phyloP scores from a whole-genome alignment of 2,888 invertebrate species.

The Tachina fera region DNA sequence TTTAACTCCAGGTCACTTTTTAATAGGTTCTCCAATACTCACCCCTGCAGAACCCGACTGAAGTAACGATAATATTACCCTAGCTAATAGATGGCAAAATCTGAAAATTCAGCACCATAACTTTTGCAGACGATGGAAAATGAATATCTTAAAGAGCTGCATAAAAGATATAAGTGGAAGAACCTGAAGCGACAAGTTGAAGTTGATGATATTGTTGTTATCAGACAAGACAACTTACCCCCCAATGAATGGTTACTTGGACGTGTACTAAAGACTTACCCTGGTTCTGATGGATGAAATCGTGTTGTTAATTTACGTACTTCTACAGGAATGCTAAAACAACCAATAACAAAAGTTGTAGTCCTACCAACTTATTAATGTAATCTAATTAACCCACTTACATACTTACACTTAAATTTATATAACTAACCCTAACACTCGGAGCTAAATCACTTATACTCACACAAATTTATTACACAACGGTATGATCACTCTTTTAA shows the following conservation, averaged over 20 bases:
- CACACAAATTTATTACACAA: too few species aligned
- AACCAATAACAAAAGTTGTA: conserved; percentile 20
- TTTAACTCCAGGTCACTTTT: conserved; percentile 27
- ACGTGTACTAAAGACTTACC: conserved; percentile 10
- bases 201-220: not conserved
- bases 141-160: conserved; percentile 32
- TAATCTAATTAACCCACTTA: too few species aligned
- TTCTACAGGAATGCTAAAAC: conserved; percentile 5
- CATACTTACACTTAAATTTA: too few species aligned
- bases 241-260: conserved; percentile 6
- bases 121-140: conserved; percentile 33
- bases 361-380: not conserved
- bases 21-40: conserved; percentile 26
- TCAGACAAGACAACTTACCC: not conserved
- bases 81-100: conserved; percentile 26
- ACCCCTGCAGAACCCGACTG: conserved; percentile 25
- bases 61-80: not conserved
- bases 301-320: conserved; percentile 18
- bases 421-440: too few species aligned
- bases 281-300: conserved; percentile 12
- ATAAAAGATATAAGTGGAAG: conserved; percentile 19
- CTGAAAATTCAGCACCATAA: not conserved
- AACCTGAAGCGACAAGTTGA: not conserved
- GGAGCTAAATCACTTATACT: too few species aligned
- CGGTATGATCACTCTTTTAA: too few species aligned